phyloP scores from a whole-genome alignment of 2,113 vertebrate species.

The Gyps fulvus region DNA sequence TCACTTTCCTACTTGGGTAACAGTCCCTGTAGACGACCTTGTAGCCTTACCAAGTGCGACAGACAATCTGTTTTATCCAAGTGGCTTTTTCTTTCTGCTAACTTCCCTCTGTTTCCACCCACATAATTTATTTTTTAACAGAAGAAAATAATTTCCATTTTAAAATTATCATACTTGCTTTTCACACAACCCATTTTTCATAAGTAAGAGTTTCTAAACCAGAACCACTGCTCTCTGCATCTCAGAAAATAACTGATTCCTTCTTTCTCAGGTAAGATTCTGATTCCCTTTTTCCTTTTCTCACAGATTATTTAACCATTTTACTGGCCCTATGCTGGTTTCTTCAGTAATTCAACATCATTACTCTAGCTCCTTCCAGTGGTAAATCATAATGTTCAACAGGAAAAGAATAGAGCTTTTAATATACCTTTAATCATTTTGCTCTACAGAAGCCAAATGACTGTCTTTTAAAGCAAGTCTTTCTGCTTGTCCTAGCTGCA shows the following conservation, averaged over 20 bases:
- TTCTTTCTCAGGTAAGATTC: conserved; percentile 3
- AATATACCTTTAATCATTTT: conserved; percentile 14
- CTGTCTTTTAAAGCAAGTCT: background rate
- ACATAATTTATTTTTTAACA: conserved; percentile 54
- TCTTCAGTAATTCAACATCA: conserved; percentile 63
- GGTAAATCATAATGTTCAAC: conserved; percentile 66
- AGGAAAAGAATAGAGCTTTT: background rate
- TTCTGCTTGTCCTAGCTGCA: background rate
- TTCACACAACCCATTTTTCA: conserved; percentile 25
- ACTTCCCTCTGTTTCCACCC: conserved; percentile 5
- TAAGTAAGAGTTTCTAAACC: conserved; percentile 21
- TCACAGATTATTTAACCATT: conserved; percentile 50
- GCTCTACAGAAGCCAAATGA: background rate
- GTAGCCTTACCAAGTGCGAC: background rate
- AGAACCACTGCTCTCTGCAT: background rate
- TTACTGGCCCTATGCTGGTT: background rate
- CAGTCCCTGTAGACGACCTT: conserved; percentile 2
- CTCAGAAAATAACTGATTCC: conserved; percentile 13
- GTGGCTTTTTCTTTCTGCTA: background rate
- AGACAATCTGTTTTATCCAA: background rate
- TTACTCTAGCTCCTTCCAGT: conserved; percentile 81
- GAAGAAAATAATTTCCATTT: conserved; percentile 52
- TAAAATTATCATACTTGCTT: conserved; percentile 60
- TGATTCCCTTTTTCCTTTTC: background rate
- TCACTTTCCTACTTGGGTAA: background rate